Base-by-base conservation (phyloP, 1,140 invertebrate genomes). In the Hyles euphorbiae region DNA sequence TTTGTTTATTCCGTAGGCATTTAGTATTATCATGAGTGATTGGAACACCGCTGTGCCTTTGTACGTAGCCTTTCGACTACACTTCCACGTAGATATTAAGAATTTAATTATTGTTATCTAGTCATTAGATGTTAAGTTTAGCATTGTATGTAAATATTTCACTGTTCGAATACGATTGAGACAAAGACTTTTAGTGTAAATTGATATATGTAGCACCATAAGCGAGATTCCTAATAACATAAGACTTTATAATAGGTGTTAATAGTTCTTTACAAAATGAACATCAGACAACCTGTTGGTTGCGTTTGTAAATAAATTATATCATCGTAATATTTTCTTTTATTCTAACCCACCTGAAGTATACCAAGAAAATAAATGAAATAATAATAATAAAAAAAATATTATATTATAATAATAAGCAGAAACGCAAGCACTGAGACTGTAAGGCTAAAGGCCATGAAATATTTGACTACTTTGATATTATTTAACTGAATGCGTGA, bases 141-240 rank as follows among this genome's bases (percentile, higher is more conserved):
- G 46, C 58, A 40, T 63, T 70, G 34, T 56, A 48, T 47, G 45
- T 47, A 47, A 46, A 48, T 48, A 56, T 47, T 49, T 56, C n/a
- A 47, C 54, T 56, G 36, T 40, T 47, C 45, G 36, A 50, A 48
- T 47, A 47, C 33, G 72, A 58, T 76, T 78, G 78, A 84, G 78
- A 83, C 80, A 84, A 87, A 87, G 83, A 84, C 81, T 87, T 74
- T 60, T 77, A 68, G 53, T 83, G 76, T 83, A 82, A 40, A 81
- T 78, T 81, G 46, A 69, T 74, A 79, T 58, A 58, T 48, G 12
- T 85, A 83, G 83, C 59, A 87, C 79, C 81, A 54, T 85, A 87
- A 84, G 78, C 78, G 47, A 83, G 76, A 85, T 87, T 87, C 84
- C 84, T 87, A 87, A 84, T 85, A 85, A 69, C 77, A 70, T 85